These are phyloP conservation scores for Nibea coibor DNA, from an alignment of 2,113 vertebrate species.

Conservation along the genomic window DNA sequence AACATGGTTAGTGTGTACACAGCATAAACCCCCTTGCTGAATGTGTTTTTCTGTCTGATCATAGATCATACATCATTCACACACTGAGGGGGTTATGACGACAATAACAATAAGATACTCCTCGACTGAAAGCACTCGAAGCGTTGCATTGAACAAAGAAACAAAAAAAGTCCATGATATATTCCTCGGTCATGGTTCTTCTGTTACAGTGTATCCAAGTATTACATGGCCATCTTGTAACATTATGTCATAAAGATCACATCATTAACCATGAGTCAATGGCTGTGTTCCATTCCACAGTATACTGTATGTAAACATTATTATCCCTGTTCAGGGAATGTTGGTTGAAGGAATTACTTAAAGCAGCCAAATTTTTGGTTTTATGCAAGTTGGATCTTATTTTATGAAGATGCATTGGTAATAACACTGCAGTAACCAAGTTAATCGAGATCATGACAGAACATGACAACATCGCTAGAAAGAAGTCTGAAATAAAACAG, in stretches of 20 bases:
- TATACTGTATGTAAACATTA: too few species aligned
- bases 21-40: background rate
- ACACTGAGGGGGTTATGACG: background rate
- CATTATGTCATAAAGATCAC: background rate
- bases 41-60: slow-evolving; percentile 22
- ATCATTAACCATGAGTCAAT: background rate
- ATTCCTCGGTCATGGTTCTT: background rate
- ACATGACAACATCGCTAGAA: too few species aligned
- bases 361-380: too few species aligned
- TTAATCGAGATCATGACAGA: background rate
- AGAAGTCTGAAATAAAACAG: background rate
- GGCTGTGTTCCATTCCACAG: too few species aligned
- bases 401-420: background rate
- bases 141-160: background rate
- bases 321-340: too few species aligned
- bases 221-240: background rate
- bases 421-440: background rate
- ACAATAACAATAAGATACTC: background rate
- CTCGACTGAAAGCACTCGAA: background rate
- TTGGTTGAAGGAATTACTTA: too few species aligned
- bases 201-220: background rate
- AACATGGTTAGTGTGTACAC: background rate
- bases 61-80: background rate
- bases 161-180: background rate
- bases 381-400: too few species aligned